Evolutionary conservation across 2,888 invertebrate species (phyloP).

Genomic region (Stictocephala bisonia): DNA sequence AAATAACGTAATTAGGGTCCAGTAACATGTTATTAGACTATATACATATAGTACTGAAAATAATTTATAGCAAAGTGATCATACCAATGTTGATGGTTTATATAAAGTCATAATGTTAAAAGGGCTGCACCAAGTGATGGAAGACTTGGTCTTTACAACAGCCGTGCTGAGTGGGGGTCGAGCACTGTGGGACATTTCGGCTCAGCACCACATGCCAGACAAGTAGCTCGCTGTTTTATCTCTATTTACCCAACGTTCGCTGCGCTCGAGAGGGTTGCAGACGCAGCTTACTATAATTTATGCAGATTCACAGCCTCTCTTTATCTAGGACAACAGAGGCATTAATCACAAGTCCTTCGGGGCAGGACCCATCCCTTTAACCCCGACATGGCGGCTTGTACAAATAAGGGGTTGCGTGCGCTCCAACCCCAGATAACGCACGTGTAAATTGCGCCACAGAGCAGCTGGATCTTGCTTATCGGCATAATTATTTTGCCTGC

Average conservation of each 20-base stretch:
- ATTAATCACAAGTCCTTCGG: slow-evolving; percentile 22
- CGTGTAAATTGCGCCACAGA: slow-evolving; percentile 35
- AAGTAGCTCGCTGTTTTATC: slow-evolving; percentile 18
- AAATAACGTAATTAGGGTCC: too few relatives aligned
- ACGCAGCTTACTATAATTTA: slow-evolving; percentile 34
- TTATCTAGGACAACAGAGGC: slow-evolving; percentile 35
- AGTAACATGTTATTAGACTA: too few relatives aligned
- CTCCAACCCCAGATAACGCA: slow-evolving; percentile 16
- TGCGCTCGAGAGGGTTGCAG: too few relatives aligned
- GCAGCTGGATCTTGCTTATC: slow-evolving; percentile 43
- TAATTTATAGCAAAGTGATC: too few relatives aligned
- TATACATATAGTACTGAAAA: too few relatives aligned
- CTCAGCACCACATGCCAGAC: not conserved
- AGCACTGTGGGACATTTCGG: not conserved
- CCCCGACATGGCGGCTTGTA: slow-evolving; percentile 19
- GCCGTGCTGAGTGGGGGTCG: too few relatives aligned
- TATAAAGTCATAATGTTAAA: too few relatives aligned
- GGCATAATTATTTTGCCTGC: slow-evolving; percentile 46
- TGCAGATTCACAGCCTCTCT: slow-evolving; percentile 38
- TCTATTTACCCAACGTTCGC: slow-evolving; percentile 29
- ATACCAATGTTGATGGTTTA: too few relatives aligned
- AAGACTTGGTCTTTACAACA: too few relatives aligned
- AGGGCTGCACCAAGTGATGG: too few relatives aligned
- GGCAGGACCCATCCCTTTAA: slow-evolving; percentile 28
- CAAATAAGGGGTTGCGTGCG: slow-evolving; percentile 20